Conservation (phyloP, 30 jellyfish, hydroid and myxozoan genomes). For the Nemopilema nomurai region DNA sequence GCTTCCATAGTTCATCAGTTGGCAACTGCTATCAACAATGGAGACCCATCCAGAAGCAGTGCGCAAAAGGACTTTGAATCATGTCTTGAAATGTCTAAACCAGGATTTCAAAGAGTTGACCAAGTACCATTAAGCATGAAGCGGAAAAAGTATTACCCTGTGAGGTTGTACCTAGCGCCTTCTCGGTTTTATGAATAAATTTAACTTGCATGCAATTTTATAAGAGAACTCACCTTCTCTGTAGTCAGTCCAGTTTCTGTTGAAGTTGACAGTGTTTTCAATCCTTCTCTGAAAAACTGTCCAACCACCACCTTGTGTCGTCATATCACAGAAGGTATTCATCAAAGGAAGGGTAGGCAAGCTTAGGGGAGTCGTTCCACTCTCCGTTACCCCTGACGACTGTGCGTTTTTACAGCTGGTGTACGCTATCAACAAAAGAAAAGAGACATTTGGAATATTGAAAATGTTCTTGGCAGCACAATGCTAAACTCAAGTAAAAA, state of each 20-base stretch:
- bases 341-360: background rate
- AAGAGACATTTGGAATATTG: background rate
- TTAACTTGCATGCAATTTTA: too few species aligned
- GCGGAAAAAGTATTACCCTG: too few species aligned
- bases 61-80: too few species aligned
- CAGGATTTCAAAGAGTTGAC: too few species aligned
- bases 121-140: too few species aligned
- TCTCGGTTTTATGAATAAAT: background rate
- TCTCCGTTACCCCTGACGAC: background rate
- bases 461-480: background rate
- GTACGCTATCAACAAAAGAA: background rate
- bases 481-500: background rate
- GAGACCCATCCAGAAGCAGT: too few species aligned
- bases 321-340: slow-evolving; percentile 28
- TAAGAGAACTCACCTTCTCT: background rate
- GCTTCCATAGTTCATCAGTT: too few species aligned
- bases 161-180: background rate
- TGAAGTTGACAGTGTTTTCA: background rate
- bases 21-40: too few species aligned
- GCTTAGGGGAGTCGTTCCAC: slow-evolving; percentile 7
- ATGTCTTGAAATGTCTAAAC: too few species aligned
- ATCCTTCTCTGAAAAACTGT: background rate
- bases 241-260: background rate
- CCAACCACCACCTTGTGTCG: background rate
- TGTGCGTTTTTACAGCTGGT: slow-evolving; percentile 41